These are phyloP conservation scores for Myripristis murdjan DNA, from an alignment of 2,797 vertebrate genomes.

Conservation along the genomic window DNA sequence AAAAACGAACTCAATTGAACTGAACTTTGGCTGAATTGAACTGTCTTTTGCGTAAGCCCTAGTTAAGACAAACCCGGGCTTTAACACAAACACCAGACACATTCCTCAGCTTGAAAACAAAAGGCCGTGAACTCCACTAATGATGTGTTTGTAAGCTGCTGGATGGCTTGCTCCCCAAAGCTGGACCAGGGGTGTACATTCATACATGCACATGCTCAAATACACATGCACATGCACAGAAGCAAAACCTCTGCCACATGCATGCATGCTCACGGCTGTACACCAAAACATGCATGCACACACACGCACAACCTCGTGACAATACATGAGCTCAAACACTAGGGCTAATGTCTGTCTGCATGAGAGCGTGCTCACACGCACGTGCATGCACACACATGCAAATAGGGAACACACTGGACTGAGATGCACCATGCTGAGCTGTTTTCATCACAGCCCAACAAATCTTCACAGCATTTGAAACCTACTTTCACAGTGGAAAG, in stretches of 20 bases:
- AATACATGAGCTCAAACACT: too few relatives aligned
- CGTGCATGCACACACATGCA: background rate
- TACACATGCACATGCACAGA: too few relatives aligned
- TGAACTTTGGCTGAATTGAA: background rate
- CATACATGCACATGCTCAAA: conserved; percentile 1
- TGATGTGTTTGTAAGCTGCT: conserved; percentile 36
- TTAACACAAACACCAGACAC: conserved; percentile 1
- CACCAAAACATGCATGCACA: background rate
- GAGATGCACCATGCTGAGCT: background rate
- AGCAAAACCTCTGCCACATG: background rate
- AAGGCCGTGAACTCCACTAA: conserved; percentile 39
- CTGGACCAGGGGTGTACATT: background rate
- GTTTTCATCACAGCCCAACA: conserved; percentile 22
- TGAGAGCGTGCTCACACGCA: background rate
- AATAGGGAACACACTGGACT: background rate
- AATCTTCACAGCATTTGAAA: conserved; percentile 20
- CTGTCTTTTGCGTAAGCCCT: background rate
- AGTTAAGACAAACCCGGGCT: background rate
- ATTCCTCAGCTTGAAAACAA: conserved; percentile 4
- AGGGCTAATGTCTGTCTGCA: too few relatives aligned
- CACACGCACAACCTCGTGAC: background rate
- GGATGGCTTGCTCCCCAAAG: background rate
- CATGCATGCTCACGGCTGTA: background rate
- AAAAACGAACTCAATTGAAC: background rate
- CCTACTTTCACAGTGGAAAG: conserved; percentile 30